Base-by-base conservation (phyloP, 2,797 vertebrate genomes). In the Otolemur crassicaudatus region DNA sequence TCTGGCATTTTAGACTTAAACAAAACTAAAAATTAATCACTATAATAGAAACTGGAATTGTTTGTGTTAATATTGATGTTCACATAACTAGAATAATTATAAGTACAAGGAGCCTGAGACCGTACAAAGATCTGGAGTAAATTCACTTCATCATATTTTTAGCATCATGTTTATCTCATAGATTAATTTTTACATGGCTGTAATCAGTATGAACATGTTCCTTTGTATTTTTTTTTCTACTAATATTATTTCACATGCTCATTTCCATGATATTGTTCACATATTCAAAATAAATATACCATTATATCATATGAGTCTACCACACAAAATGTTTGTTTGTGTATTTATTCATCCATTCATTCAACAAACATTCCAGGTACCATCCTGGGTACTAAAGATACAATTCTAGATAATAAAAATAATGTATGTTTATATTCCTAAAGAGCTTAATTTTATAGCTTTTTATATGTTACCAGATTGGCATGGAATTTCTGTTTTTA, bases 21-120 rank as follows among this genome's bases (percentile, higher is more conserved):
- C 34, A 90, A 96, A 92, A 84, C 53, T 94, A 82, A 86, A 91
- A 58, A 43, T 72, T 77, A 72, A 73, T 7, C 13, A 63, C 72
- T 87, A 5, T 63, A 75, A 58, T 63, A 90, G 70, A 92, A 92
- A 87, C 43, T 37, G 40, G 4, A 79, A 61, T 93, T 91, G 27
- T 90, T 84, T 80, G 0, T 58, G 17, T 73, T 87, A 65, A 61
- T 9, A 7, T 34, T 16, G 43, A n/a, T 69, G 9, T 77, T 89
- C 83, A 27, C 34, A 25, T 34, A 72, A 72, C 0, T 87, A 58
- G 53, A 92, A 37, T 3, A 80, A 12, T 76, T 75, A 8, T 34
- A 72, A 73, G 40, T 61, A 27, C 89, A 12, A 89, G 31, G 83
- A 65, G 86, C 61, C 72, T 77, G 40, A 67, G 77, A 75, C 1